Evolutionary conservation across 2,888 invertebrate species (phyloP).

Genomic region (Rotaria macrura): DNA sequence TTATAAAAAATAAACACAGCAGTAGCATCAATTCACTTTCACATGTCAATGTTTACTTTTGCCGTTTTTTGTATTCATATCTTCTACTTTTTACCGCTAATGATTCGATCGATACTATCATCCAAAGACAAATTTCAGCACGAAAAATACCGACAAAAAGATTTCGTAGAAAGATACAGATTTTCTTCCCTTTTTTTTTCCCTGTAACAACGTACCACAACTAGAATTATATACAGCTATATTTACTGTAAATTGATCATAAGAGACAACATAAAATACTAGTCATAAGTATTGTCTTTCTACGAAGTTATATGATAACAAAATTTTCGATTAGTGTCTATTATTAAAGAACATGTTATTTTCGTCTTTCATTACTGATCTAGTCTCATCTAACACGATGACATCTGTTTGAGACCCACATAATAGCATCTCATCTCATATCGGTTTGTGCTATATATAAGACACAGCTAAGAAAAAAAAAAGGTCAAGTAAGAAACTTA

Average conservation of each 20-base stretch:
- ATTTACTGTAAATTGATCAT: neutral
- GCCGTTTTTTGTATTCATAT: neutral
- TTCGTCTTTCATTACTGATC: too few species aligned
- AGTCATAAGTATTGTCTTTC: neutral
- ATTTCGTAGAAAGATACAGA: neutral
- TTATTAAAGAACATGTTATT: too few species aligned
- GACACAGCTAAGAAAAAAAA: neutral
- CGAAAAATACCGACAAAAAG: neutral
- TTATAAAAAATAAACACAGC: neutral
- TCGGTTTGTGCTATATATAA: neutral
- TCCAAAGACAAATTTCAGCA: neutral
- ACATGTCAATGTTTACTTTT: neutral
- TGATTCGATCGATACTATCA: neutral
- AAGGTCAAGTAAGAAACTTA: neutral
- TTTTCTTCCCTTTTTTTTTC: neutral
- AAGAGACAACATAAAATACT: neutral
- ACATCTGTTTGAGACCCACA: too few species aligned
- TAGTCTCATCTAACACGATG: too few species aligned
- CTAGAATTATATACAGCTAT: too few species aligned
- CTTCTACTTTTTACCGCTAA: neutral
- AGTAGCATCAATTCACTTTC: constrained; percentile 2
- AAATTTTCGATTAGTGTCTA: too few species aligned
- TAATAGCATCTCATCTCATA: too few species aligned
- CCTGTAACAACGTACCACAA: too few species aligned
- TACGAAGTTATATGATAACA: too few species aligned